Evolutionary conservation across 2,113 vertebrate species (phyloP), one percentile per base, ranked within the genome.

Genomic region (Ictalurus punctatus): DNA sequence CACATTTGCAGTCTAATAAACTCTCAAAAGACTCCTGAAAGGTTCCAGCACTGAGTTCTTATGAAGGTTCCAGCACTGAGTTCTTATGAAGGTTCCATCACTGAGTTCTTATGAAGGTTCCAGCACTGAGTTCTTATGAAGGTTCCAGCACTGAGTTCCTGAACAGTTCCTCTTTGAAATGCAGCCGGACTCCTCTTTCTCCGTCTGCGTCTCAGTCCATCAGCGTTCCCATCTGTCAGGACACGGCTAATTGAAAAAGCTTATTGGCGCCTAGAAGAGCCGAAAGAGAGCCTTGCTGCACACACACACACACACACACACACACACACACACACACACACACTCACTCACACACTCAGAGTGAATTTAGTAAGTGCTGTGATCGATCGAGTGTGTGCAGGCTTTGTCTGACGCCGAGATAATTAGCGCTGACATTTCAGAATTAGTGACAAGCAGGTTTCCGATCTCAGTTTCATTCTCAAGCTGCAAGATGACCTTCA

Each of bases 221-320:
- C 74, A 78, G 40, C 23, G 74, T 52, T 79, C 76, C 76, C 76
- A 79, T 40, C 76, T 79, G 76, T 79, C 44, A 79, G 76, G 44
- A 79, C 44, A n/a, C 76, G 12, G 74, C 74, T 78, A 78, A 78
- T 78, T 78, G 74, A 78, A 52, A 78, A 78, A 78, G 74, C 74
- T 27, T 79, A 79, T 48, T 79, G 76, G 76, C 76, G 76, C 44
- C 76, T 79, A 79, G 40, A 13, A 27, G 4, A 79, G 10, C 76
- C 25, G 25, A 79, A 79, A 52, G 44, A 27, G 76, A 14, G 76
- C 76, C 74, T 52, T 5, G 10, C 73, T 73, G 16, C 37, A 44
- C 73, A 10, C 73, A 25, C 73, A 44, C 71, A 69, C n/a, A 69
- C 67, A 54, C 76, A n/a, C 27, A n/a, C 78, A n/a, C 48, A 54